Evolutionary conservation across 2,797 vertebrate genomes (phyloP).

Genomic region (Rhadinocentrus ornatus): DNA sequence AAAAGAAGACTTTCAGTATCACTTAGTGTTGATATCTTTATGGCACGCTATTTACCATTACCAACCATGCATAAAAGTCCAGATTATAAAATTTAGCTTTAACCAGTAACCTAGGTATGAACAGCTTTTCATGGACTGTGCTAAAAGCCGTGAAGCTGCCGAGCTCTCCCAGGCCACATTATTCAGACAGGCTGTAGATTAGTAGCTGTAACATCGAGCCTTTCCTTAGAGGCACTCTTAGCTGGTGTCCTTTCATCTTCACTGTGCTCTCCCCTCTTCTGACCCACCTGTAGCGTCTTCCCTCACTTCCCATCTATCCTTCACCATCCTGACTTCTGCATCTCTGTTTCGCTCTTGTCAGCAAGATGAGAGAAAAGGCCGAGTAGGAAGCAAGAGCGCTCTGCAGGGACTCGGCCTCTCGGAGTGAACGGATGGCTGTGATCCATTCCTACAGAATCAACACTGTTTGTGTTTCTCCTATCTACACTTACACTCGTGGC

Average conservation of each 20-base stretch:
- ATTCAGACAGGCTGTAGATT: constrained; percentile 49
- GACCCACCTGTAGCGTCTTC: constrained; percentile 37
- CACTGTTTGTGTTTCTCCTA: constrained; percentile 32
- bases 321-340: constrained; percentile 24
- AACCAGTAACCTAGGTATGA: constrained; percentile 36
- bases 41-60: background rate
- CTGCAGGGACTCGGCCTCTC: constrained; percentile 42
- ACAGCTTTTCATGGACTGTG: constrained; percentile 20
- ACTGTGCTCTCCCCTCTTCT: background rate
- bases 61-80: background rate
- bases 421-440: constrained; percentile 48
- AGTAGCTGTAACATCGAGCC: constrained; percentile 44
- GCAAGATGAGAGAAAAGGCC: constrained; percentile 50
- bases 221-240: constrained; percentile 41
- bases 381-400: constrained; percentile 39
- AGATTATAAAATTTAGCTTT: constrained; percentile 14
- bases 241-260: constrained; percentile 41
- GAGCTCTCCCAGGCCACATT: constrained; percentile 7
- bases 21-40: too few relatives aligned
- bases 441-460: constrained; percentile 56
- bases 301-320: constrained; percentile 31
- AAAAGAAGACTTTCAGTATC: too few relatives aligned
- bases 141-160: background rate
- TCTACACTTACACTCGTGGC: constrained; percentile 30
- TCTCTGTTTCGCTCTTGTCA: constrained; percentile 51